phyloP scores from a whole-genome alignment of 2,797 vertebrate species.

The Enteromius mattozi region DNA sequence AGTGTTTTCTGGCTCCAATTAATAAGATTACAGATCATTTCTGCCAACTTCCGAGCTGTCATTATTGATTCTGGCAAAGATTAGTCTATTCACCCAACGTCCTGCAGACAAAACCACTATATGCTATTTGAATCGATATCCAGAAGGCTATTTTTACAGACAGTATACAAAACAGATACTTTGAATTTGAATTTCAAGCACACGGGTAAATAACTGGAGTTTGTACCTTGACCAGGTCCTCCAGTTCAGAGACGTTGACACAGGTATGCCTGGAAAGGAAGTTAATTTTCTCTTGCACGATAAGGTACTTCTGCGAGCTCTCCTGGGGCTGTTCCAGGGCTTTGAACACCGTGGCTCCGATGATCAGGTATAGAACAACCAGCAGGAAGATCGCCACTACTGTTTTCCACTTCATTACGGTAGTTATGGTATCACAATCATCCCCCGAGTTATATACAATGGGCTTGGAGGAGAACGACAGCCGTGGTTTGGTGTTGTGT shows the following conservation, averaged over 20 bases:
- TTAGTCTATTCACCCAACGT: conserved; percentile 3
- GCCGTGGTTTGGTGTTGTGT: conserved; percentile 94
- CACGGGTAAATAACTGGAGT: neutral
- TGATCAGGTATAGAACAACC: conserved; percentile 94
- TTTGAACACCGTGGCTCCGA: conserved; percentile 94
- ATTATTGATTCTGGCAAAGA: conserved; percentile 26
- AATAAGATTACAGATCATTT: conserved; percentile 13
- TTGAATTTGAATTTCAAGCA: neutral
- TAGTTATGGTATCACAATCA: conserved; percentile 88
- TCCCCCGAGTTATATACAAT: conserved; percentile 86
- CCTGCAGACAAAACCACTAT: neutral
- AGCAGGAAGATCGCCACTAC: conserved; percentile 93
- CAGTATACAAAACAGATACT: neutral
- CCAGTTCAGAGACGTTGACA: conserved; percentile 91
- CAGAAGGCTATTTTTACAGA: neutral
- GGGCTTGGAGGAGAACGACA: conserved; percentile 95
- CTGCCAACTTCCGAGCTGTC: conserved; percentile 1
- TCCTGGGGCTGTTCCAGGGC: conserved; percentile 93
- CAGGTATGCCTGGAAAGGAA: conserved; percentile 91
- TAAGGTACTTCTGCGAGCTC: conserved; percentile 90
- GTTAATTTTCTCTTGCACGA: conserved; percentile 91
- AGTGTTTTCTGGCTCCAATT: neutral
- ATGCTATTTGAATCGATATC: conserved; percentile 8
- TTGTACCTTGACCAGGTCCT: conserved; percentile 94
- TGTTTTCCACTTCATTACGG: conserved; percentile 99